Percentiles rank a stretch among this genome's conserved stretches.
Conservation (phyloP, 1,140 invertebrate species). For the Drosophila fuyamai region DNA sequence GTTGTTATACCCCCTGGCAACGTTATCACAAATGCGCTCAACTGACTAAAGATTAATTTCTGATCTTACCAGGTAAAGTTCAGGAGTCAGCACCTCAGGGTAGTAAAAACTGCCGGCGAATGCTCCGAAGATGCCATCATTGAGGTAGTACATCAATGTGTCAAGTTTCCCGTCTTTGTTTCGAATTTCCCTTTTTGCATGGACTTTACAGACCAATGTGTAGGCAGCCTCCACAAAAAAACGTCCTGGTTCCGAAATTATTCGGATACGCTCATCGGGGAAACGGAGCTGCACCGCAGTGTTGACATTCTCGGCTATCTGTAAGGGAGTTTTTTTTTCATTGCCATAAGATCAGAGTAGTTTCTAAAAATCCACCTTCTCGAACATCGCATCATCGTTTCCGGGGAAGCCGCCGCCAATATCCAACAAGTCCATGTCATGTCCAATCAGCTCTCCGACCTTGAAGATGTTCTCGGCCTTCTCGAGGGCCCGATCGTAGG, state of each 20-base stretch:
- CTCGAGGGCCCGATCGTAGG: constrained; percentile 90
- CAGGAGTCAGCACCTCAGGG: constrained; percentile 88
- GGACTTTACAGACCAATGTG: constrained; percentile 94
- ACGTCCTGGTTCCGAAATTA: constrained; percentile 99
- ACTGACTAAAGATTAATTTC: too few relatives aligned
- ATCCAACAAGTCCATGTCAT: constrained; percentile 90
- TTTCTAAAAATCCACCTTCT: constrained; percentile 85
- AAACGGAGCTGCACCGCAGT: constrained; percentile 92
- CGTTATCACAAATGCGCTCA: too few relatives aligned
- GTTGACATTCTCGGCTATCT: constrained; percentile 90
- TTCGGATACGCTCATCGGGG: constrained; percentile 89
- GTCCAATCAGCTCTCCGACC: constrained; percentile 88
- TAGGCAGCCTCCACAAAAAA: constrained; percentile 97
- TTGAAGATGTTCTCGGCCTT: constrained; percentile 90
- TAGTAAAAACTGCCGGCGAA: constrained; percentile 99
- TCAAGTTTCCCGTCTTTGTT: constrained; percentile 84
- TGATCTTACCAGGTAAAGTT: constrained; percentile 61
- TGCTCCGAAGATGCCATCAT: constrained; percentile 99
- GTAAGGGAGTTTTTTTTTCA: background rate
- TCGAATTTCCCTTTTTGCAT: constrained; percentile 91
- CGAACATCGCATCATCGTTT: constrained; percentile 88
- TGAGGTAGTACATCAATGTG: constrained; percentile 97
- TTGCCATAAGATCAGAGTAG: too few relatives aligned
- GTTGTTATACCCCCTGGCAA: too few relatives aligned
- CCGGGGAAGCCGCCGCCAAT: constrained; percentile 96